Evolutionary conservation across 2,797 vertebrate species (phyloP).

Genomic region (Myotis pilosus): DNA sequence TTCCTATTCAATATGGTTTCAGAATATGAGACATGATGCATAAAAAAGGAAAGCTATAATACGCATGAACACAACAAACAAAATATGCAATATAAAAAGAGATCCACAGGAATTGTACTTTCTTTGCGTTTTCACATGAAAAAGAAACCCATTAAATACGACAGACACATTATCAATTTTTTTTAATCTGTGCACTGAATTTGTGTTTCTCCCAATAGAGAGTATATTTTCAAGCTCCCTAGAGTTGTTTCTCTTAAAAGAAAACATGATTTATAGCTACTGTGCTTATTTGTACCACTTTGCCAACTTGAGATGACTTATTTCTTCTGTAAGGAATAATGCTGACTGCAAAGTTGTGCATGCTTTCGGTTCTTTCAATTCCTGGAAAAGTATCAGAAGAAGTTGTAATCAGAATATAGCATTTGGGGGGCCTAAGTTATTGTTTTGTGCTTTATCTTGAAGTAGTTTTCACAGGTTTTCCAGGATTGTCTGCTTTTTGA

Average conservation of each 20-base stretch:
- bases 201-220: neutral
- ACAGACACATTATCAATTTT: neutral
- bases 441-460: neutral
- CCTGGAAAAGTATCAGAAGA: neutral
- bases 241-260: neutral
- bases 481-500: neutral
- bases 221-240: neutral
- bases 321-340: constrained; percentile 24
- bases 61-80: neutral
- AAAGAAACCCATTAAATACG: neutral
- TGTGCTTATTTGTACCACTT: constrained; percentile 6
- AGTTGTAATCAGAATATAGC: neutral
- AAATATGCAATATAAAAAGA: neutral
- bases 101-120: neutral
- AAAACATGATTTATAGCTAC: neutral
- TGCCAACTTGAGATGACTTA: neutral
- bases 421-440: neutral
- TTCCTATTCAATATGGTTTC: neutral
- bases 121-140: neutral
- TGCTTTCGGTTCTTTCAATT: constrained; percentile 49
- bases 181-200: constrained; percentile 30
- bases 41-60: neutral
- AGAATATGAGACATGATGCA: neutral
- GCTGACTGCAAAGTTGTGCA: neutral
- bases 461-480: neutral